phyloP scores from a whole-genome alignment of 2,888 invertebrate species.

The Phytoseiulus persimilis region DNA sequence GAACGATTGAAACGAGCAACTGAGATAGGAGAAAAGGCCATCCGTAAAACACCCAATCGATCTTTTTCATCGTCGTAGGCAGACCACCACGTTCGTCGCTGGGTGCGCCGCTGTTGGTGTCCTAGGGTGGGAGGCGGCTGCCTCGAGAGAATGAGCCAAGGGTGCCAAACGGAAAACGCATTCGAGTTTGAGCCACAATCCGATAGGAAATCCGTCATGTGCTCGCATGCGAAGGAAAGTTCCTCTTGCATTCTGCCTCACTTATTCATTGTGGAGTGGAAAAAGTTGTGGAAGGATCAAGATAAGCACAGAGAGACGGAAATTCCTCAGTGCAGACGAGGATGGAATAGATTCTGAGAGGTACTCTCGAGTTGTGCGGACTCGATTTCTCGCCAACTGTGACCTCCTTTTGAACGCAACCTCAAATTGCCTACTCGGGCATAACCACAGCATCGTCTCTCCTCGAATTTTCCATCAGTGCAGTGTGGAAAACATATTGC shows the following conservation, averaged over 20 bases:
- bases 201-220: too few relatives aligned
- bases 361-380: too few relatives aligned
- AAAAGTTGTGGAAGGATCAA: too few relatives aligned
- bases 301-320: too few relatives aligned
- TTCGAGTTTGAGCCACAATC: neutral
- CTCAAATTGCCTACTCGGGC: too few relatives aligned
- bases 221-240: too few relatives aligned
- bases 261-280: too few relatives aligned
- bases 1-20: neutral
- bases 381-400: too few relatives aligned
- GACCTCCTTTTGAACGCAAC: too few relatives aligned
- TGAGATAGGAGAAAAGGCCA: neutral
- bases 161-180: neutral
- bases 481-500: neutral
- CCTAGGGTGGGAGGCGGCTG: neutral
- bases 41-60: neutral
- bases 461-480: neutral
- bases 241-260: too few relatives aligned
- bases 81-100: neutral
- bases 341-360: too few relatives aligned
- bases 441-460: neutral
- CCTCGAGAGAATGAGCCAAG: neutral
- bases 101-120: neutral
- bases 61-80: neutral
- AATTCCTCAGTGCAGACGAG: too few relatives aligned